These are phyloP conservation scores for Gonocerus acuteangulatus DNA, from an alignment of 2,888 invertebrate genomes.

Conservation along the genomic window DNA sequence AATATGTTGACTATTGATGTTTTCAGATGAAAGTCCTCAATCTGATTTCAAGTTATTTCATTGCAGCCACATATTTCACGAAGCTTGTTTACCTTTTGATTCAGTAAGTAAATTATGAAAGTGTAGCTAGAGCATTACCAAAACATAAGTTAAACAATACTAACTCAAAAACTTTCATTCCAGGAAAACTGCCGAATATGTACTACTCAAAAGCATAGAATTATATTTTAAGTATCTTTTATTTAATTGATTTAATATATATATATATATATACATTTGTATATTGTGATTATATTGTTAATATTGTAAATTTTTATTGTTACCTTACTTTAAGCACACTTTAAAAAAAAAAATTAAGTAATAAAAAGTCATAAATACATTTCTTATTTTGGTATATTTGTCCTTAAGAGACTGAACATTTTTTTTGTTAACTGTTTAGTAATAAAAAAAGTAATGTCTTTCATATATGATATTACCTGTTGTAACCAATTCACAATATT, in stretches of 20 bases:
- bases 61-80: slow-evolving; percentile 84
- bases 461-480: too few relatives aligned
- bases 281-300: background rate
- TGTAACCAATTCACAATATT: too few relatives aligned
- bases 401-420: too few relatives aligned
- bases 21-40: slow-evolving; percentile 58
- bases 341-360: slow-evolving; percentile 3
- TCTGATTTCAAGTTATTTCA: slow-evolving; percentile 63
- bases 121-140: too few relatives aligned
- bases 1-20: background rate
- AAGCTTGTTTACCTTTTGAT: slow-evolving; percentile 69
- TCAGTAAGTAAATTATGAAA: slow-evolving; percentile 40
- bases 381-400: too few relatives aligned
- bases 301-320: slow-evolving; percentile 10
- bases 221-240: slow-evolving; percentile 8
- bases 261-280: background rate
- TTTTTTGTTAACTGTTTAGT: background rate
- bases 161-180: slow-evolving; percentile 38
- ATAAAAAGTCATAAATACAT: slow-evolving; percentile 10
- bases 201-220: slow-evolving; percentile 44
- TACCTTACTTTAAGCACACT: slow-evolving; percentile 13
- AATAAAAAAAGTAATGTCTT: too few relatives aligned
- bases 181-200: slow-evolving; percentile 52
- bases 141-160: too few relatives aligned
- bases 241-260: background rate